phyloP scores from a whole-genome alignment of 2,888 invertebrate species.

The Callyntrura guangdongensis region DNA sequence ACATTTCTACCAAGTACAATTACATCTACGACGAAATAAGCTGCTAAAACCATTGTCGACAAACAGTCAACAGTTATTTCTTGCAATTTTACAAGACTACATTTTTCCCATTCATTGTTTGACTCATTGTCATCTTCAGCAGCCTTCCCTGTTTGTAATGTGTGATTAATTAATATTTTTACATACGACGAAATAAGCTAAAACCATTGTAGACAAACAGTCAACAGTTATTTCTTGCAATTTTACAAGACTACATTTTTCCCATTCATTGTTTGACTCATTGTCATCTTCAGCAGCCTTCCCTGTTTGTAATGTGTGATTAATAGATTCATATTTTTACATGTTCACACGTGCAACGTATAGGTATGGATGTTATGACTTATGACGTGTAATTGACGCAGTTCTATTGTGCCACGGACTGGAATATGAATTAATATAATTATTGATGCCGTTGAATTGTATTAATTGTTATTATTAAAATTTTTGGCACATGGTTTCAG shows the following conservation, averaged over 20 bases:
- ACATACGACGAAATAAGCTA: neutral
- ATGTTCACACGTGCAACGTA: too few relatives aligned
- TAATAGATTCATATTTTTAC: too few relatives aligned
- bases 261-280: slow-evolving; percentile 8
- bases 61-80: slow-evolving; percentile 27
- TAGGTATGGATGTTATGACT: too few relatives aligned
- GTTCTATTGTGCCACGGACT: too few relatives aligned
- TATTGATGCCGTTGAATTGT: too few relatives aligned
- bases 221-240: neutral
- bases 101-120: slow-evolving; percentile 28
- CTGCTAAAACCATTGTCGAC: neutral
- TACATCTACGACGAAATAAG: slow-evolving; percentile 1
- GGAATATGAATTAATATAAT: too few relatives aligned
- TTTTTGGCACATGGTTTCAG: neutral
- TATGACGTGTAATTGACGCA: too few relatives aligned
- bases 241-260: slow-evolving; percentile 14
- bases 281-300: neutral
- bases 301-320: too few relatives aligned
- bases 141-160: too few relatives aligned
- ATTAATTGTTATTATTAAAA: too few relatives aligned
- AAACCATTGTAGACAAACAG: slow-evolving; percentile 11
- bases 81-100: neutral
- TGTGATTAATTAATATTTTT: too few relatives aligned
- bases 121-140: neutral
- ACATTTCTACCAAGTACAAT: neutral